phyloP scores from a whole-genome alignment of 2,888 invertebrate species.

The Pomacea canaliculata region DNA sequence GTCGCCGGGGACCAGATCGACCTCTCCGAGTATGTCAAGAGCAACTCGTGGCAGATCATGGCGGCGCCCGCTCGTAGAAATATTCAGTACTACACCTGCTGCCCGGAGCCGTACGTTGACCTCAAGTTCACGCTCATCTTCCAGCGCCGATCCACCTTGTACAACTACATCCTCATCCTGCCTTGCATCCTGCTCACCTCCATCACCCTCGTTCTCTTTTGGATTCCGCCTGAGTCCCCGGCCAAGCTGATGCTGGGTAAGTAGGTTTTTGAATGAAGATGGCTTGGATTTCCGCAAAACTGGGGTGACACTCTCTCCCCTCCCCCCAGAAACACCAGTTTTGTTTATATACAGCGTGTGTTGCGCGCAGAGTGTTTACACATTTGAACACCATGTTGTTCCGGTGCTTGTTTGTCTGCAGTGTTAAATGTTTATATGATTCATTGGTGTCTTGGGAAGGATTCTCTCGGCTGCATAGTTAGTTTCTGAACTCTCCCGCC shows the following conservation, averaged over 20 bases:
- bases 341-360: no score
- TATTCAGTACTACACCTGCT: conserved; percentile 59
- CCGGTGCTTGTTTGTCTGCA: no score
- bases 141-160: conserved; percentile 62
- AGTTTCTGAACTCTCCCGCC: no score
- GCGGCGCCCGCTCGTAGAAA: conserved; percentile 58
- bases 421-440: no score
- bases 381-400: no score
- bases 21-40: conserved; percentile 62
- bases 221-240: conserved; percentile 71
- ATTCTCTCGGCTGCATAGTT: no score
- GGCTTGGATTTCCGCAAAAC: not conserved
- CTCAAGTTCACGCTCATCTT: conserved; percentile 64
- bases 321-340: no score
- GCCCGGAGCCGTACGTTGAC: conserved; percentile 64
- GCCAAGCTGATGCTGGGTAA: conserved; percentile 70
- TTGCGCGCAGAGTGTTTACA: no score
- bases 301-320: no score
- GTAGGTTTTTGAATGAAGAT: conserved; percentile 25
- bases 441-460: no score
- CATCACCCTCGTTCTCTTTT: conserved; percentile 69
- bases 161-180: conserved; percentile 69
- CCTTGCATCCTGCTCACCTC: conserved; percentile 70
- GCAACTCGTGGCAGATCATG: conserved; percentile 69
- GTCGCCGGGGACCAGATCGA: conserved; percentile 41